phyloP scores from a whole-genome alignment of 2,888 invertebrate genomes.

The Bedellia somnulentella region DNA sequence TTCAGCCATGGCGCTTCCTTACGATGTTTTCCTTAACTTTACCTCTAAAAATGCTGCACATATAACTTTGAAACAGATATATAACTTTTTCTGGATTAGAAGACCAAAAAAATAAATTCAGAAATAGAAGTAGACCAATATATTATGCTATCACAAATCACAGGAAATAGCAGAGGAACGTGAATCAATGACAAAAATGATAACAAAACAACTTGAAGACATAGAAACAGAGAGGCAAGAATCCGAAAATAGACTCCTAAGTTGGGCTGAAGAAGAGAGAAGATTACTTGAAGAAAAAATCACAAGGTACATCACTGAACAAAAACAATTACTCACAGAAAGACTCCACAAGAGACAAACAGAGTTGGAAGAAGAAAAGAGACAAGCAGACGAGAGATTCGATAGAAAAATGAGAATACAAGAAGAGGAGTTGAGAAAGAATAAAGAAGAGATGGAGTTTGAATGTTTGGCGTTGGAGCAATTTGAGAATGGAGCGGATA shows the following conservation, averaged over 20 bases:
- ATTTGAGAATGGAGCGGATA: constrained; percentile 18
- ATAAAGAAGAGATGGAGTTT: constrained; percentile 21
- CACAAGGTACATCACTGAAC: constrained; percentile 18
- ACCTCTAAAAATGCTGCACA: too few species aligned
- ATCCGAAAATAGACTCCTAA: constrained; percentile 17
- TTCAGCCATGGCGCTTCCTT: too few species aligned
- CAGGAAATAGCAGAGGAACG: constrained; percentile 26
- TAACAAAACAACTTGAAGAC: constrained; percentile 18
- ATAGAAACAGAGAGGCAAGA: constrained; percentile 21
- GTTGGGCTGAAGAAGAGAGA: constrained; percentile 24
- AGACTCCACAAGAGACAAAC: constrained; percentile 15
- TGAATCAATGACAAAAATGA: constrained; percentile 14
- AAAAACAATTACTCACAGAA: constrained; percentile 18
- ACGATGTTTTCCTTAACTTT: too few species aligned
- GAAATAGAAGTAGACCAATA: too few species aligned
- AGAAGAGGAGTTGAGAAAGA: too few species aligned
- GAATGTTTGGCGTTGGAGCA: constrained; percentile 23
- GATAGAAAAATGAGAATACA: too few species aligned
- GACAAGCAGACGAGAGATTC: constrained; percentile 18
- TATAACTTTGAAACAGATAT: too few species aligned
- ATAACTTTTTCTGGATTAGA: too few species aligned
- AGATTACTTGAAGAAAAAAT: constrained; percentile 29
- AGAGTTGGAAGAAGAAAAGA: constrained; percentile 20
- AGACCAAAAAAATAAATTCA: too few species aligned
- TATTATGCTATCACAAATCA: too few species aligned